phyloP scores from a whole-genome alignment of 2,113 vertebrate species.

The Psophia crepitans region DNA sequence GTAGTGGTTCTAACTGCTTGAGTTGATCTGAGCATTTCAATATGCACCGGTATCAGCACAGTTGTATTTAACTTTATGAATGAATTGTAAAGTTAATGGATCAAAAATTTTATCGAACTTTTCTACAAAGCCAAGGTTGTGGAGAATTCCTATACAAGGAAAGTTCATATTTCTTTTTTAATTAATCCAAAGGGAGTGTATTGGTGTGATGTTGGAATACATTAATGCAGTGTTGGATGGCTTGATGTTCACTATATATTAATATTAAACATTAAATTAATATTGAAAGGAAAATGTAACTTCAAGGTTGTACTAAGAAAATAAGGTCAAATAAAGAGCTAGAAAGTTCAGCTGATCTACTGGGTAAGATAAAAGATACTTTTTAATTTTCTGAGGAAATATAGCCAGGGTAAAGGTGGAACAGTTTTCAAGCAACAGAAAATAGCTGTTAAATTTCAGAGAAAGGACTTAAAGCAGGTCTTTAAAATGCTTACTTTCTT shows the following conservation, averaged over 20 bases:
- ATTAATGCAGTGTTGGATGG: neutral
- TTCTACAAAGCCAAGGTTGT: neutral
- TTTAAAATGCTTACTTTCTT: neutral
- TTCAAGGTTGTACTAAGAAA: neutral
- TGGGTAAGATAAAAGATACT: neutral
- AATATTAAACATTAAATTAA: neutral
- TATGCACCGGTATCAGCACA: too few relatives aligned
- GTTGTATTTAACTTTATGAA: neutral
- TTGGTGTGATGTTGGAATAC: neutral
- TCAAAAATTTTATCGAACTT: neutral
- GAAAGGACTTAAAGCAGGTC: neutral
- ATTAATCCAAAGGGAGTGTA: neutral
- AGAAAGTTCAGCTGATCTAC: neutral
- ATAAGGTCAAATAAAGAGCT: neutral
- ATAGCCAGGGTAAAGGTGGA: neutral
- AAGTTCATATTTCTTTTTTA: neutral
- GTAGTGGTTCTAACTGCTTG: too few relatives aligned
- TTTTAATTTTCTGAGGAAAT: neutral
- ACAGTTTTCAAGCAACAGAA: neutral
- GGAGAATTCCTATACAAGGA: neutral
- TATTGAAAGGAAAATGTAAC: neutral
- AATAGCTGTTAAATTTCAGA: neutral
- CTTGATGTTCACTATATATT: neutral
- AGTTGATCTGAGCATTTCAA: too few relatives aligned
- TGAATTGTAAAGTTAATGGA: neutral